phyloP scores from a whole-genome alignment of 2,113 vertebrate species.

The Dendrocopos noguchii region DNA sequence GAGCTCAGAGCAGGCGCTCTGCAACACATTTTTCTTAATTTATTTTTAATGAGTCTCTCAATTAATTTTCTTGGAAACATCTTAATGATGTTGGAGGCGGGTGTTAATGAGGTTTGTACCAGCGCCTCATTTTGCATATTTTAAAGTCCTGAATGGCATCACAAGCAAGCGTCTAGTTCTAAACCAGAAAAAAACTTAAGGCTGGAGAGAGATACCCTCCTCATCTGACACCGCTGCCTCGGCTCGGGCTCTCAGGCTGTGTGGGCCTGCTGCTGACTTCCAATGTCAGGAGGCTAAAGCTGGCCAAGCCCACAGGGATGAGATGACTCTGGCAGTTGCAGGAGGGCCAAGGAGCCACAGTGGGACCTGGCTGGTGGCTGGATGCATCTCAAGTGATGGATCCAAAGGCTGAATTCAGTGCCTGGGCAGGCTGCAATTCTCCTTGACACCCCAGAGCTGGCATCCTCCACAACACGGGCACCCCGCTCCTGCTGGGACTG shows the following conservation, averaged over 20 bases:
- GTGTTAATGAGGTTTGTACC: slow-evolving; percentile 88
- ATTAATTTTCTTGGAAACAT: slow-evolving; percentile 97
- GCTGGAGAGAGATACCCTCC: not conserved
- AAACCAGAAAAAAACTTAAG: not conserved
- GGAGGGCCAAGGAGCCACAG: accelerated
- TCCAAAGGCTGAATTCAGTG: not conserved
- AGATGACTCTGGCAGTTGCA: accelerated
- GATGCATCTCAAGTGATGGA: accelerated
- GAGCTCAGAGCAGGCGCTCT: slow-evolving; percentile 88
- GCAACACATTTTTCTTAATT: slow-evolving; percentile 99
- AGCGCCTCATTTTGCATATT: slow-evolving; percentile 79
- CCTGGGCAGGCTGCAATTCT: accelerated
- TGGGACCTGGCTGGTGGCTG: accelerated
- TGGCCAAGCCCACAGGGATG: accelerated
- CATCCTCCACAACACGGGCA: accelerated
- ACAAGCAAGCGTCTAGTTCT: slow-evolving; percentile 52
- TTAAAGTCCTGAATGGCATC: slow-evolving; percentile 71
- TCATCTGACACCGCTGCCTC: not conserved
- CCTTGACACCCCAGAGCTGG: accelerated
- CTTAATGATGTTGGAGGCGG: slow-evolving; percentile 94
- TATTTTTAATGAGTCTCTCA: slow-evolving; percentile 99
- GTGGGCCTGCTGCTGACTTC: not conserved
- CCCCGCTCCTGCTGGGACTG: not conserved
- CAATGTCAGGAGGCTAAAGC: not conserved
- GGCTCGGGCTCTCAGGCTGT: not conserved